Base-by-base conservation (phyloP, 2,888 invertebrate genomes). In the Psylliodes chrysocephalus region DNA sequence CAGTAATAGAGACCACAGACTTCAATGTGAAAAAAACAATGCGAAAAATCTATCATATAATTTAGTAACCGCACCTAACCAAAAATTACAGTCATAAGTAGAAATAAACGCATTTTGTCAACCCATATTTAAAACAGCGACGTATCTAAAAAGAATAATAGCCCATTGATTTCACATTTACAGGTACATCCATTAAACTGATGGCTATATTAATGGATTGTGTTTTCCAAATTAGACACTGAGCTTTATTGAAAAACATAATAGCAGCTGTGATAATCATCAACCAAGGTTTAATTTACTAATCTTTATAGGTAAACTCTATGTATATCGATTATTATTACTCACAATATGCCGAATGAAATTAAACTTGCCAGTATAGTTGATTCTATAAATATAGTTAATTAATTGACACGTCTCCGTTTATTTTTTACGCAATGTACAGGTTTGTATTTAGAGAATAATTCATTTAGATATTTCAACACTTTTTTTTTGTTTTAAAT, bases 21-120 rank as follows among this genome's bases (percentile, higher is more conserved):
- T n/a, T n/a, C n/a, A n/a, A n/a, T n/a, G n/a, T 60, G 8, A 40
- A 35, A 22, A 1, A 46, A 46, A 8, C 22, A 22, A 25, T 10
- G n/a, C 8, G 17, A 17, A 44, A 44, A 17, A 8, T 44, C 5
- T 30, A 44, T 6, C 46, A n/a, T 46, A 46, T 46, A 46, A 44
- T 25, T 46, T 46, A 0, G 10, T 22, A 25, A 46, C 46, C 46
- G 14, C 46, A 10, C 46, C 46, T 46, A 19, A 44, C 44, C 18
- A 17, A 25, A 14, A 14, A 25, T 14, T 14, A 46, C 35, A 35
- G 35, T 35, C n/a, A 35, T 35, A 6, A 35, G 12, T 35, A 35
- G 35, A 35, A 35, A 35, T 2, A 35, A 35, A n/a, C n/a, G 12
- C 12, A 12, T 35, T 35, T 35, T 35, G 35, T 14, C 12, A 12